These are phyloP conservation scores for Fregetta grallaria DNA, from an alignment of 2,113 vertebrate species.

Conservation along the genomic window DNA sequence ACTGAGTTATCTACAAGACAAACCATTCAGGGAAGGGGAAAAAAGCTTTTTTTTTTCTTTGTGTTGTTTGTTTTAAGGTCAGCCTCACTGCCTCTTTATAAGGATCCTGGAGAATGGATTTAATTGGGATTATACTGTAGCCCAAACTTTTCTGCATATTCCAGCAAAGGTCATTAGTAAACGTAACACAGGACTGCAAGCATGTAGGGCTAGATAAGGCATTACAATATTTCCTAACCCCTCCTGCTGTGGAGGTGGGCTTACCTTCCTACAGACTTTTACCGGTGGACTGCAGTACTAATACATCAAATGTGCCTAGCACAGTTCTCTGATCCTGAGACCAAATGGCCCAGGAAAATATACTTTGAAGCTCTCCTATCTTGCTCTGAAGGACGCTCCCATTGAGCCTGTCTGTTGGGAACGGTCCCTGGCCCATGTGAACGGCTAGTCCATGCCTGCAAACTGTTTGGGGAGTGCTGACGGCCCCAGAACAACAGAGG, in stretches of 20 bases:
- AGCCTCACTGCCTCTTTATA: neutral
- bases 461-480: neutral
- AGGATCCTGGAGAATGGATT: neutral
- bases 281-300: neutral
- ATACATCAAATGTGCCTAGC: neutral
- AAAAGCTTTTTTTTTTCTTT: neutral
- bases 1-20: constrained; percentile 21
- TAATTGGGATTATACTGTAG: neutral
- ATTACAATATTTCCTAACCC: neutral
- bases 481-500: neutral
- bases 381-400: neutral
- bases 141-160: neutral
- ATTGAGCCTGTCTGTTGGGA: neutral
- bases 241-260: neutral
- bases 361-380: neutral
- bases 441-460: rapidly evolving
- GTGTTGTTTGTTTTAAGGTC: neutral
- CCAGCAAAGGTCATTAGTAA: neutral
- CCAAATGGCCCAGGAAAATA: neutral
- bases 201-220: neutral
- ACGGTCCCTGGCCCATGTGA: neutral
- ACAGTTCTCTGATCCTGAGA: neutral
- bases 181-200: neutral
- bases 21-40: neutral
- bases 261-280: neutral